Evolutionary conservation across 2,797 vertebrate species (phyloP).

Genomic region (Amphiprion clarkii): DNA sequence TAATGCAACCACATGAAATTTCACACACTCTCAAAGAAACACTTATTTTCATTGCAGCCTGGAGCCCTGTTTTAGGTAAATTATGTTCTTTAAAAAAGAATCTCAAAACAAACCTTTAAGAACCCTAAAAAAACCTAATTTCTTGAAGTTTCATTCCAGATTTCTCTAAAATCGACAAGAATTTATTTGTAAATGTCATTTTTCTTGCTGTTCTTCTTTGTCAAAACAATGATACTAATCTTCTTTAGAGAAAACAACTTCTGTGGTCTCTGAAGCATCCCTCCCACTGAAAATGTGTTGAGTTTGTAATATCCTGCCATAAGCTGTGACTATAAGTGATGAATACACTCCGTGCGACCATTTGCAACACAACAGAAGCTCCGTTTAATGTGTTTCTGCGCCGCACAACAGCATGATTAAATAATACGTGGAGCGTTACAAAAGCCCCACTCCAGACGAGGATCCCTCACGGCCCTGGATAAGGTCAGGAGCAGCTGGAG

Average conservation of each 20-base stretch:
- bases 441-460: constrained; percentile 31
- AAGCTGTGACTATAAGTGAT: constrained; percentile 36
- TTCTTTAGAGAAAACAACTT: constrained; percentile 31
- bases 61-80: no score
- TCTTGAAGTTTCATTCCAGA: neutral
- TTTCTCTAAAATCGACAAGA: neutral
- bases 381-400: constrained; percentile 37
- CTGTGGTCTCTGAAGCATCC: constrained; percentile 7
- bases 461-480: constrained; percentile 34
- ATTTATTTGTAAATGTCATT: neutral
- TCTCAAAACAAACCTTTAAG: no score
- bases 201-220: neutral
- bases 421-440: constrained; percentile 54
- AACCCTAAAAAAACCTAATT: neutral
- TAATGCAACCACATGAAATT: no score
- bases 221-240: constrained; percentile 1
- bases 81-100: no score
- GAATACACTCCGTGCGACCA: constrained; percentile 35
- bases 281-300: constrained; percentile 37
- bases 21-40: no score
- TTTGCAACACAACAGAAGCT: constrained; percentile 56
- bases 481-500: constrained; percentile 28
- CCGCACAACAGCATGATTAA: constrained; percentile 57
- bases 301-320: constrained; percentile 35
- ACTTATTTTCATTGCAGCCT: no score